Percentiles rank a stretch among this genome's conserved stretches.
Conservation (phyloP, 1,140 invertebrate genomes). For the Elysia chlorotica region DNA sequence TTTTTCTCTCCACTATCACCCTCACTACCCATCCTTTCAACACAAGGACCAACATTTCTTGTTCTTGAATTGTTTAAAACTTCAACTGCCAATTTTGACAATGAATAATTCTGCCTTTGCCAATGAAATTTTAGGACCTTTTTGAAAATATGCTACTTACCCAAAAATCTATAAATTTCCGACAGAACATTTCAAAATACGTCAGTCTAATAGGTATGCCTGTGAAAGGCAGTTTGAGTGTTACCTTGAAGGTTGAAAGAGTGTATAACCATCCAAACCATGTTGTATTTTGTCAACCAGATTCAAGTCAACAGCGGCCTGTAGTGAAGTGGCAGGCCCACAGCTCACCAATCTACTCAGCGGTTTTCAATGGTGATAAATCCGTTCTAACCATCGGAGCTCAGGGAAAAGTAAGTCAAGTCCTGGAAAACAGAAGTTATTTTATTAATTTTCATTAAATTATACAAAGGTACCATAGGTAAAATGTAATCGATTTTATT, state of each 20-base stretch:
- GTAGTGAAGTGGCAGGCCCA: slow-evolving; percentile 68
- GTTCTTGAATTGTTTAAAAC: too few relatives aligned
- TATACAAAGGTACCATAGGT: too few relatives aligned
- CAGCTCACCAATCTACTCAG: slow-evolving; percentile 65
- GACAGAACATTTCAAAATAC: background rate
- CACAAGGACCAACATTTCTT: too few relatives aligned
- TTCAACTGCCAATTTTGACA: too few relatives aligned
- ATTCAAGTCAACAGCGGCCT: slow-evolving; percentile 65
- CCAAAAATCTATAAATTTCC: too few relatives aligned
- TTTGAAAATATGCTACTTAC: background rate
- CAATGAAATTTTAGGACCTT: background rate
- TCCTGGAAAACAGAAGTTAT: too few relatives aligned
- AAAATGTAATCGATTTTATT: too few relatives aligned
- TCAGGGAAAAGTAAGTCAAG: slow-evolving; percentile 68
- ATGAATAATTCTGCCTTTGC: too few relatives aligned
- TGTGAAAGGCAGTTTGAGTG: background rate
- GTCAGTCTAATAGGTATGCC: background rate
- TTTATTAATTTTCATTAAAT: too few relatives aligned
- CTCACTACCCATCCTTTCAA: too few relatives aligned
- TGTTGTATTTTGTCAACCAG: slow-evolving; percentile 25
- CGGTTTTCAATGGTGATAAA: slow-evolving; percentile 67
- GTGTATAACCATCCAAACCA: background rate
- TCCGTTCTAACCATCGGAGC: slow-evolving; percentile 68
- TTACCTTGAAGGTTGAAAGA: too few relatives aligned
- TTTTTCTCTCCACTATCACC: too few relatives aligned